These are phyloP conservation scores for Doris montereyensis DNA, from an alignment of 2,888 invertebrate species.

Conservation along the genomic window DNA sequence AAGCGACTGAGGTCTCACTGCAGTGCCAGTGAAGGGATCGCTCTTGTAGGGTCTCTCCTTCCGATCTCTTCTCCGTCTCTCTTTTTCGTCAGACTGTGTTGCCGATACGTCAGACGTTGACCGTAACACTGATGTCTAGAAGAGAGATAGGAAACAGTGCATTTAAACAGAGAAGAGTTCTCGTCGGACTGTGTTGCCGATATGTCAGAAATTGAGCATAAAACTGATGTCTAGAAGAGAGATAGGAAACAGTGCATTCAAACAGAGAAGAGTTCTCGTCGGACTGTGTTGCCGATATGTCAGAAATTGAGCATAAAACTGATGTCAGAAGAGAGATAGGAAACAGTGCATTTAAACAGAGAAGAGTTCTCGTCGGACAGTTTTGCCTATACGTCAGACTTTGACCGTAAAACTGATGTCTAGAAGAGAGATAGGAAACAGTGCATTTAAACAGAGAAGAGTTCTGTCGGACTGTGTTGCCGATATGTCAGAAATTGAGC, in stretches of 20 bases:
- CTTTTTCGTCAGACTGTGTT: conserved; percentile 51
- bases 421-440: background rate
- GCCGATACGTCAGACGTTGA: conserved; percentile 63
- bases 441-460: no score
- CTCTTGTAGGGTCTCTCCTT: conserved; percentile 63
- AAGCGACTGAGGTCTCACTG: background rate
- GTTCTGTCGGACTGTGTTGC: conserved; percentile 50
- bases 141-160: conserved; percentile 11
- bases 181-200: background rate
- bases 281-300: conserved; percentile 54
- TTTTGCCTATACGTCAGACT: background rate
- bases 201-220: background rate
- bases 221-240: background rate
- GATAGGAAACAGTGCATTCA: no score
- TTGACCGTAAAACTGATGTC: background rate
- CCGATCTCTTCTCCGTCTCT: conserved; percentile 54
- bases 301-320: conserved; percentile 60
- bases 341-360: background rate
- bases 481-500: conserved; percentile 64
- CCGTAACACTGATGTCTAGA: conserved; percentile 54
- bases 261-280: no score
- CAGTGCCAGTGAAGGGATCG: conserved; percentile 58
- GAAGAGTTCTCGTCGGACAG: background rate
- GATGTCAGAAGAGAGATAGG: conserved; percentile 45
- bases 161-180: background rate